Conservation (phyloP, 2,113 vertebrate genomes). For the Entomyzon cyanotis region DNA sequence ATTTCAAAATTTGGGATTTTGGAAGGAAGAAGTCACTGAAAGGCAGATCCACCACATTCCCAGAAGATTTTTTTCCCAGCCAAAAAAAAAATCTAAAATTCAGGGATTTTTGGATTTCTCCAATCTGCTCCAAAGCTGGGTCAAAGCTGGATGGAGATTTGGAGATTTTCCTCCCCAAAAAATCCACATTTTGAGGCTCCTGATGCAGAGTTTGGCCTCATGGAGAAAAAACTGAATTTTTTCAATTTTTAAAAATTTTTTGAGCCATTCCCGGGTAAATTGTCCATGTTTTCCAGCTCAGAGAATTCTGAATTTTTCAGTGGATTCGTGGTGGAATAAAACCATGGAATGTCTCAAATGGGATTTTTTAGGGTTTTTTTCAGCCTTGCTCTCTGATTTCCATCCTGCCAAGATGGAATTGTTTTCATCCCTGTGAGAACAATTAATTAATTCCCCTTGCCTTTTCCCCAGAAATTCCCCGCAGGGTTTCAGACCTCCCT, state of each 20-base stretch:
- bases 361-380: neutral
- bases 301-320: neutral
- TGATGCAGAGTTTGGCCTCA: neutral
- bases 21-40: neutral
- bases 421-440: neutral
- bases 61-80: neutral
- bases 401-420: neutral
- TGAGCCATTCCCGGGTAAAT: neutral
- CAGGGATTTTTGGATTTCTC: neutral
- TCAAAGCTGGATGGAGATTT: neutral
- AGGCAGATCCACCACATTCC: neutral
- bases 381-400: neutral
- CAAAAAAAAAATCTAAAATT: too few species aligned
- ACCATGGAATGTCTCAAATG: neutral
- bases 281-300: neutral
- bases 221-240: neutral
- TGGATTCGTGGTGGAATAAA: neutral
- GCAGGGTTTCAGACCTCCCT: neutral
- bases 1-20: neutral
- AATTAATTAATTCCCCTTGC: neutral
- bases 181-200: too few species aligned
- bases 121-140: neutral
- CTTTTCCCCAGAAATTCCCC: neutral
- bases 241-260: too few species aligned
- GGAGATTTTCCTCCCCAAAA: too few species aligned